Evolutionary conservation across 2,888 invertebrate species (phyloP), one percentile per base, ranked within the genome.

Genomic region (Lasioglossum vierecki): DNA sequence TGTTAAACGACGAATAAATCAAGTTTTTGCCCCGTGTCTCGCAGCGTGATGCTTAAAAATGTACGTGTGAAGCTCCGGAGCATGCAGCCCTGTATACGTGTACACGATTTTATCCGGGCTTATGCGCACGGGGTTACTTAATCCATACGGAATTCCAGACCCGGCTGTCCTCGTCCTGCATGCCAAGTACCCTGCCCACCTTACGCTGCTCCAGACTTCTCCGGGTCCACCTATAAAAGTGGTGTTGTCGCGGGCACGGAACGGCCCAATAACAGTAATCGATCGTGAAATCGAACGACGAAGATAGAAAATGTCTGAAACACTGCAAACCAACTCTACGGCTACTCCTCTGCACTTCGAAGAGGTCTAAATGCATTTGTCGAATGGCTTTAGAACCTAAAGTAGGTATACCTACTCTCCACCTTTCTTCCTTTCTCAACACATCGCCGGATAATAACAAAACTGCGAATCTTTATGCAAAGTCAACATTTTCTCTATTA

Each of bases 71-170:
- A 46, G 63, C 63, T 73, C 70, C 78, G 44, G 66, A 86, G 66
- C 74, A 74, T 77, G 60, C 76, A 68, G 71, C 75, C n/a, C 30
- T 49, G 76, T 85, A 77, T 86, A 86, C 85, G 85, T 83, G 80
- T 78, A 79, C 79, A 76, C 85, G 78, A 80, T 83, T 75, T 76
- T 71, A 71, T 75, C 79, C 85, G 73, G 70, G 85, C 87, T 90
- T 91, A 89, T 86, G 89, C 88, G 79, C 87, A 79, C 80, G 74
- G 68, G 85, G 87, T 91, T 88, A 90, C 89, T 92, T 92, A 92
- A 92, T 92, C 91, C 91, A 91, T 91, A 91, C 87, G 87, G 88
- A 91, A 91, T 92, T 92, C 91, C 88, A 87, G 88, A 79, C 88
- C 85, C 90, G 90, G 89, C 86, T 80, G 89, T 85, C 84, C 88